These are phyloP conservation scores for Nasonovia ribisnigri DNA, from an alignment of 2,888 invertebrate genomes.

Conservation along the genomic window DNA sequence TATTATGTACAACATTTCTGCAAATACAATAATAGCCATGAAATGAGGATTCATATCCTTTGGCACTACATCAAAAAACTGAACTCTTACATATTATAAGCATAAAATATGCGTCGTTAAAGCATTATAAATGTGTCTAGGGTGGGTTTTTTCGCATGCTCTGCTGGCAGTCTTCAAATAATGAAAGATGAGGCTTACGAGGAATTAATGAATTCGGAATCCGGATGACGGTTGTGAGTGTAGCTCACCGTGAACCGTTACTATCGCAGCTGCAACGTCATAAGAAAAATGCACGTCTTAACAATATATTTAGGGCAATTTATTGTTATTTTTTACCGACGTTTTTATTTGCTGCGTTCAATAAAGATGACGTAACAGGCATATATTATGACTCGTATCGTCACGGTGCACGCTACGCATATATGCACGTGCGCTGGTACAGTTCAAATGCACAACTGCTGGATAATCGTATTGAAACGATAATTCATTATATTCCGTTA, in stretches of 20 bases:
- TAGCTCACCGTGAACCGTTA: not conserved
- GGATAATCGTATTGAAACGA: not conserved
- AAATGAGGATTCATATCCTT: not conserved
- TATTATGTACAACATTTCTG: not conserved
- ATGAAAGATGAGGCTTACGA: not conserved
- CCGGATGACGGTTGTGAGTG: not conserved
- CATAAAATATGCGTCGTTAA: not conserved
- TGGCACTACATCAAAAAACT: not conserved
- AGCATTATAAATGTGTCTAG: not conserved
- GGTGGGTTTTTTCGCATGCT: not conserved
- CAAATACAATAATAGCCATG: not conserved
- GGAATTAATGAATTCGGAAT: not conserved
- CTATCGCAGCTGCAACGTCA: not conserved
- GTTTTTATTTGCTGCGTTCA: not conserved
- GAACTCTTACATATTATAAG: not conserved
- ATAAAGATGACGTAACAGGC: not conserved
- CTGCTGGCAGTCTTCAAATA: not conserved
- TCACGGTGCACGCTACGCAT: not conserved
- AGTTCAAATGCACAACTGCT: not conserved
- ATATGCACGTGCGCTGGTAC: not conserved
- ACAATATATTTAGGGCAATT: not conserved
- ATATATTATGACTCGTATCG: not conserved
- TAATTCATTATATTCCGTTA: not conserved
- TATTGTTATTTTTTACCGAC: not conserved
- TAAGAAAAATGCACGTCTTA: not conserved